Percentiles rank a stretch among this genome's conserved stretches.
These are phyloP conservation scores for Diabrotica undecimpunctata DNA, from an alignment of 1,140 invertebrate genomes.

Conservation along the genomic window DNA sequence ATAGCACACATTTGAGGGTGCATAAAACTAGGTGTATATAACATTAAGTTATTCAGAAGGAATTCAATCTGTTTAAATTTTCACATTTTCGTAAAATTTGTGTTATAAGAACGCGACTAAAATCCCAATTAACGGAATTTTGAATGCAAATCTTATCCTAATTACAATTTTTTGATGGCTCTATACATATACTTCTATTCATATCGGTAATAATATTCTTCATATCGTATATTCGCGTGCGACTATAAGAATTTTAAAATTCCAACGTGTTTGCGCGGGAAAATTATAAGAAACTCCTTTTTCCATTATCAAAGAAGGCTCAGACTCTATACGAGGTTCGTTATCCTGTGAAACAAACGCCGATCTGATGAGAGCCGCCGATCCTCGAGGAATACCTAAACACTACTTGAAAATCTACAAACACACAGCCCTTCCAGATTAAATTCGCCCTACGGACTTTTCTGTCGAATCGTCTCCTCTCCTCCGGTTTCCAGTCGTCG, in stretches of 20 bases:
- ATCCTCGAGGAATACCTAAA: conserved; percentile 45
- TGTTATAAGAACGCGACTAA: too few relatives aligned
- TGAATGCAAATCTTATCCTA: too few relatives aligned
- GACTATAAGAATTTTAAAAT: background rate
- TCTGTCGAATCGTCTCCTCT: conserved; percentile 47
- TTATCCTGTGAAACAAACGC: conserved; percentile 36
- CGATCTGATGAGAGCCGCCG: conserved; percentile 38
- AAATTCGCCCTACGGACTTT: conserved; percentile 46
- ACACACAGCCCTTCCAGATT: conserved; percentile 42
- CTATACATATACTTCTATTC: too few relatives aligned
- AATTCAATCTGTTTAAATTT: too few relatives aligned
- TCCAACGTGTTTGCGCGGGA: conserved; percentile 16
- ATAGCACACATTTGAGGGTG: too few relatives aligned
- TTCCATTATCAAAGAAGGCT: conserved; percentile 41
- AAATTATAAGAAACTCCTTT: conserved; percentile 40
- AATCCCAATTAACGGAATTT: too few relatives aligned
- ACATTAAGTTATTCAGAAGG: too few relatives aligned
- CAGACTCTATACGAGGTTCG: conserved; percentile 38
- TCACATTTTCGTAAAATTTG: too few relatives aligned
- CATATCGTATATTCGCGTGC: too few relatives aligned
- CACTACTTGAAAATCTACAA: conserved; percentile 47
- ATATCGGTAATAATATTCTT: too few relatives aligned
- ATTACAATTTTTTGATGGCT: too few relatives aligned
- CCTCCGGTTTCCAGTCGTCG: conserved; percentile 44
- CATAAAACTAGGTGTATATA: too few relatives aligned